Evolutionary conservation across 2,113 vertebrate species (phyloP).

Genomic region (Proterorhinus semilunaris): DNA sequence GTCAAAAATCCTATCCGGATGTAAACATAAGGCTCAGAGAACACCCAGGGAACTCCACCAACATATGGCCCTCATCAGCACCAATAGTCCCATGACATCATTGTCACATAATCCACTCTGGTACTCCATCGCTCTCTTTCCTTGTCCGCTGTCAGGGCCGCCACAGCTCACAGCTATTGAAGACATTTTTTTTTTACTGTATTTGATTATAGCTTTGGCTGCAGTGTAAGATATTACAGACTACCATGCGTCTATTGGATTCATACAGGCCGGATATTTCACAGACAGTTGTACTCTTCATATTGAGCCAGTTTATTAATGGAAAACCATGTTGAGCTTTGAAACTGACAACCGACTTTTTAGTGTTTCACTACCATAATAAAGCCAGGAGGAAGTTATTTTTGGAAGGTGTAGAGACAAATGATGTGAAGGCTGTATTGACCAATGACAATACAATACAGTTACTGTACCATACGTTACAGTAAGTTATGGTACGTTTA

Average conservation of each 20-base stretch:
- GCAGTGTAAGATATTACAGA: slow-evolving; percentile 14
- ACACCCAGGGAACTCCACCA: slow-evolving; percentile 29
- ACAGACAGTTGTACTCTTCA: slow-evolving; percentile 33
- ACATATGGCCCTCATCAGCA: slow-evolving; percentile 63
- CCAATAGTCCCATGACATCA: slow-evolving; percentile 69
- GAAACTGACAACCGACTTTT: not conserved
- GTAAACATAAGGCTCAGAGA: slow-evolving; percentile 16
- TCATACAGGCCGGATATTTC: slow-evolving; percentile 23
- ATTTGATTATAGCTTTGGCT: slow-evolving; percentile 16
- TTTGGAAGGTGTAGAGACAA: not conserved
- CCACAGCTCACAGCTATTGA: slow-evolving; percentile 27
- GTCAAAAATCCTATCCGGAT: slow-evolving; percentile 2
- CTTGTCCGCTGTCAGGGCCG: slow-evolving; percentile 37
- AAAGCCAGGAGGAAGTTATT: not conserved
- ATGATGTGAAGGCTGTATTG: not conserved
- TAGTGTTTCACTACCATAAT: not conserved
- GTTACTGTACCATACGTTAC: too few relatives aligned
- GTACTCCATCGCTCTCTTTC: slow-evolving; percentile 31
- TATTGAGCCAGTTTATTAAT: slow-evolving; percentile 42
- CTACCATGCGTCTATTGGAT: slow-evolving; percentile 21
- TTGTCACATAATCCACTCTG: slow-evolving; percentile 63
- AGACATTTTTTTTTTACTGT: slow-evolving; percentile 30
- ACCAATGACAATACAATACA: not conserved
- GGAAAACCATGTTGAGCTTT: slow-evolving; percentile 29
- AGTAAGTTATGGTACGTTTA: not conserved